Evolutionary conservation across 2,888 invertebrate species (phyloP).

Genomic region (Caenorhabditis becei): DNA sequence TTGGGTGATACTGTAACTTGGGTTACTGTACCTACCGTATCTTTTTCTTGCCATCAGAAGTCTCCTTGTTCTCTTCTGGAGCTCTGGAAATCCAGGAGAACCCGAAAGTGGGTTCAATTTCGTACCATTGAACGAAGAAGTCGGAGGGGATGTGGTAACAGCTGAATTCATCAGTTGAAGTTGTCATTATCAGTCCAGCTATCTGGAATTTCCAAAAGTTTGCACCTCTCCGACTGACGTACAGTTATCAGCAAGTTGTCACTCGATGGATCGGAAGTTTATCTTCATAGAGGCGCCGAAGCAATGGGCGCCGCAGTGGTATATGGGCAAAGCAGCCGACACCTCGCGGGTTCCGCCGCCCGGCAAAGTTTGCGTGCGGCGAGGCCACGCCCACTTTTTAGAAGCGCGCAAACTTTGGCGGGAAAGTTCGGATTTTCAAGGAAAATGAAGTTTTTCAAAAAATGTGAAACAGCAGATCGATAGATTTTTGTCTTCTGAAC

Average conservation of each 20-base stretch:
- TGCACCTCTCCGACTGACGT: slow-evolving; percentile 61
- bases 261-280: slow-evolving; percentile 59
- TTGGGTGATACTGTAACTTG: neutral
- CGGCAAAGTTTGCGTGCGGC: slow-evolving; percentile 11
- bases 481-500: too few species aligned
- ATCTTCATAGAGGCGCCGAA: slow-evolving; percentile 52
- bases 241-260: slow-evolving; percentile 58
- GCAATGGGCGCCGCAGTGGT: neutral
- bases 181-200: neutral
- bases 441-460: too few species aligned
- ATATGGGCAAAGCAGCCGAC: slow-evolving; percentile 13
- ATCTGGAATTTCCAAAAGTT: too few species aligned
- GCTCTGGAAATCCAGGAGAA: neutral
- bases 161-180: slow-evolving; percentile 28
- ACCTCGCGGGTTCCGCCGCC: slow-evolving; percentile 21
- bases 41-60: slow-evolving; percentile 31
- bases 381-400: slow-evolving; percentile 22
- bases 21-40: slow-evolving; percentile 16
- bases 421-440: neutral
- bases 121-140: slow-evolving; percentile 37
- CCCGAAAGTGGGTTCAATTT: slow-evolving; percentile 46
- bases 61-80: neutral
- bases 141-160: slow-evolving; percentile 39
- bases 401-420: neutral
- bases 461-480: too few species aligned